Evolutionary conservation across 2,797 vertebrate species (phyloP).

Genomic region (Eurystomus glaucurus): DNA sequence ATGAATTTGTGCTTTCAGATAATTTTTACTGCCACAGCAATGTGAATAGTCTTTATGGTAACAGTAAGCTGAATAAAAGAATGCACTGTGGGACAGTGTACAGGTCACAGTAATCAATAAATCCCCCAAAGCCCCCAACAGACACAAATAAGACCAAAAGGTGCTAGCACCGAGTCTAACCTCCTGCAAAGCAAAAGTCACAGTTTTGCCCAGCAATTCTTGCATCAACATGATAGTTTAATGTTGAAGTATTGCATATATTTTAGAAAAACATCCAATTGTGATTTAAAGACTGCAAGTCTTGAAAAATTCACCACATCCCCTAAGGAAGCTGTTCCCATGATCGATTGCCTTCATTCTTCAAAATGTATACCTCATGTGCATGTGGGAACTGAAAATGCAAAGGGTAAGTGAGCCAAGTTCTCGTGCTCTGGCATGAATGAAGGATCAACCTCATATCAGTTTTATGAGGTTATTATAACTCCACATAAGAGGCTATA

Average conservation of each 20-base stretch:
- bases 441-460: background rate
- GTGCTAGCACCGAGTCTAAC: background rate
- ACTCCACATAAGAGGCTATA: background rate
- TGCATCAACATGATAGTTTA: background rate
- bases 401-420: background rate
- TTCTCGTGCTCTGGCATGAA: background rate
- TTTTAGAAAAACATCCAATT: background rate
- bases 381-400: background rate
- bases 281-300: constrained; percentile 23
- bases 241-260: background rate
- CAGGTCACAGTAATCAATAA: accelerated
- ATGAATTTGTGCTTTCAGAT: background rate
- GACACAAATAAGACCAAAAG: background rate
- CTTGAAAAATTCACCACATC: constrained; percentile 11
- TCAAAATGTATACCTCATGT: background rate
- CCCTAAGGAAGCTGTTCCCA: background rate
- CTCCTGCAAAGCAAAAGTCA: background rate
- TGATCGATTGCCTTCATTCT: background rate
- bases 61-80: background rate
- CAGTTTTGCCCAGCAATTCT: background rate
- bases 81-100: background rate
- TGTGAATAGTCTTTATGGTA: background rate
- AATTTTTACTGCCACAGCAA: background rate
- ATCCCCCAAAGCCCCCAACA: background rate
- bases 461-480: background rate